A percentile compares a stretch with the other conserved stretches of the same genome.
Evolutionary conservation across 2,888 invertebrate genomes (phyloP).

Genomic region (Drosophila austrosaltans): DNA sequence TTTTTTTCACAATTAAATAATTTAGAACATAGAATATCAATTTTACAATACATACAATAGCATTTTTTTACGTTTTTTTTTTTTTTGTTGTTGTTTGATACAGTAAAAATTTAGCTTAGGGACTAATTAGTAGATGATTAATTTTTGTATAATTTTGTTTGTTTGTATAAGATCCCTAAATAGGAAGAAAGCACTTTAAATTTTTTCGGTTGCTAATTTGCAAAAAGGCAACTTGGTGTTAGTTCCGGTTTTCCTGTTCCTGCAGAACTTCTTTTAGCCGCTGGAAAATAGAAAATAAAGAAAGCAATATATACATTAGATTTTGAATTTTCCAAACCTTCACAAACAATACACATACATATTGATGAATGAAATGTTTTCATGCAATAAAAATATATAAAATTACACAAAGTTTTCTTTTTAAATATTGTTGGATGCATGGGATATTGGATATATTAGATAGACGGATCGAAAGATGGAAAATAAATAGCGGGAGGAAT

Average conservation of each 20-base stretch:
- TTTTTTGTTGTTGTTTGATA: slow-evolving; percentile 6
- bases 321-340: too few species aligned
- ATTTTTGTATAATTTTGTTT: slow-evolving; percentile 2
- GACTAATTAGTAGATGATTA: not conserved
- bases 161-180: slow-evolving; percentile 33
- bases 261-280: slow-evolving; percentile 19
- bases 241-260: slow-evolving; percentile 14
- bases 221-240: slow-evolving; percentile 80
- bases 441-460: not conserved
- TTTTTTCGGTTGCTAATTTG: slow-evolving; percentile 39
- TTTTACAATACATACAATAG: slow-evolving; percentile 37
- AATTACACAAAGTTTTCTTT: not conserved
- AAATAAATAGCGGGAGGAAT: not conserved
- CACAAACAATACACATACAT: too few species aligned
- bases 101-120: slow-evolving; percentile 10
- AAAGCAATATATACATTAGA: not conserved
- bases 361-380: too few species aligned
- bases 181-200: slow-evolving; percentile 77
- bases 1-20: slow-evolving; percentile 17
- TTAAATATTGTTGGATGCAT: not conserved
- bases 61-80: not conserved
- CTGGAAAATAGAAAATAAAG: not conserved
- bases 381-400: not conserved
- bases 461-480: not conserved
- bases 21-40: slow-evolving; percentile 14